phyloP scores from a whole-genome alignment of 2,888 invertebrate genomes.

The Athalia circularis region DNA sequence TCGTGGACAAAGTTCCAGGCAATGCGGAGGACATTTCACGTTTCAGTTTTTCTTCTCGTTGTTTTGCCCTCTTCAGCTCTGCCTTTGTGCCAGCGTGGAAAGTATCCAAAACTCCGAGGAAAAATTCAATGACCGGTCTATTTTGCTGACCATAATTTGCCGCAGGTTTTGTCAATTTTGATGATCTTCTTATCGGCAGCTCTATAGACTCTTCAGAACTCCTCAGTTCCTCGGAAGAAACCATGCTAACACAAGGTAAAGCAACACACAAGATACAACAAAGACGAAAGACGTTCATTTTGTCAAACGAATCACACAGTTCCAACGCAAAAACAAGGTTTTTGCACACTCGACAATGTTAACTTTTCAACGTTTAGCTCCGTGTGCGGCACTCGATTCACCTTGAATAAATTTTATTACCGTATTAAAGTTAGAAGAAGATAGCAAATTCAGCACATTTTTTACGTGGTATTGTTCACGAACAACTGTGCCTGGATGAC shows the following conservation, averaged over 20 bases:
- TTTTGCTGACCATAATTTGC: conserved; percentile 48
- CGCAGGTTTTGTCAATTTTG: neutral
- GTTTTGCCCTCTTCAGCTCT: conserved; percentile 51
- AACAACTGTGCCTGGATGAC: neutral
- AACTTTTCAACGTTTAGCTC: conserved; percentile 4
- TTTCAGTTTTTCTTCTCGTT: conserved; percentile 20
- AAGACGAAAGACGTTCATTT: conserved; percentile 30
- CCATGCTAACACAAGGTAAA: conserved; percentile 8
- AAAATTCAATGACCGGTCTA: conserved; percentile 60
- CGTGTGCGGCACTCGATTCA: neutral
- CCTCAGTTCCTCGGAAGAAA: conserved; percentile 12
- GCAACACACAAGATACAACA: conserved; percentile 29
- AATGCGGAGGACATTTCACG: neutral
- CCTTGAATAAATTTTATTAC: conserved; percentile 11
- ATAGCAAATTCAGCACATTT: conserved; percentile 37
- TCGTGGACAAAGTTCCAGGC: neutral
- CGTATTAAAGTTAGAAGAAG: neutral
- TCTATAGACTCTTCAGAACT: conserved; percentile 58
- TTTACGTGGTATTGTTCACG: conserved; percentile 4
- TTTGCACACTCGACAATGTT: neutral
- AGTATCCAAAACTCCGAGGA: conserved; percentile 62
- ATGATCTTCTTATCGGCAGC: conserved; percentile 49
- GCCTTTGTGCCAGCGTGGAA: conserved; percentile 57
- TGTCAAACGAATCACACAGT: neutral
- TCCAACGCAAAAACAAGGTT: neutral